Evolutionary conservation across 2,888 invertebrate genomes (phyloP), one percentile per base, ranked within the genome.

Genomic region (Erebia aethiops): DNA sequence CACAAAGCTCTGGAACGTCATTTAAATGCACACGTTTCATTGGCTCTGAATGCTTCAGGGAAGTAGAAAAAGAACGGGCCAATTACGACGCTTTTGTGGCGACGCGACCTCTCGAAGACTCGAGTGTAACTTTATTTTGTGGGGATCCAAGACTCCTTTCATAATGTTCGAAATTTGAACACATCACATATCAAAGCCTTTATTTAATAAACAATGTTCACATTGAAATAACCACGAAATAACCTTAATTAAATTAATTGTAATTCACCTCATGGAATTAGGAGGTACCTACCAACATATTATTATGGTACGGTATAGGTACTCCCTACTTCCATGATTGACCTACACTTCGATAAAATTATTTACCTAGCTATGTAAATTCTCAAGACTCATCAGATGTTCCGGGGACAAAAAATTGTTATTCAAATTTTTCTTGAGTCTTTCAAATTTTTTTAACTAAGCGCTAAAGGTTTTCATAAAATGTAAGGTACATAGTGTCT

Each of bases 21-120:
- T 93, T 93, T 93, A 93, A 93, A 92, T 92, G 93, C 93, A 92
- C 92, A 93, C 93, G 93, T 92, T 91, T 93, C 93, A 93, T 93
- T 92, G 92, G 92, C 86, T 92, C 88, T 91, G 91, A 93, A 93
- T 92, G 92, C 91, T 92, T 90, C 89, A 88, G 91, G 90, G 90
- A 90, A 92, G 91, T 90, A 90, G 89, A 90, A 92, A 92, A 92
- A 93, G 92, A 91, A 91, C 91, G 91, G 87, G 92, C 92, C 93
- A 93, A 92, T 93, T 93, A 93, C 91, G 88, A 85, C 86, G 90
- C 92, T 88, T 92, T 93, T 93, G 92, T 92, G 88, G 85, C 80
- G 79, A 80, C 84, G 86, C 86, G 87, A 87, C 87, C 91, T 92
- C 91, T 91, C 90, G 87, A 87, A 90, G 87, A 85, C 87, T 90